Evolutionary conservation across 2,888 invertebrate species (phyloP).

Genomic region (Melipona beecheii): DNA sequence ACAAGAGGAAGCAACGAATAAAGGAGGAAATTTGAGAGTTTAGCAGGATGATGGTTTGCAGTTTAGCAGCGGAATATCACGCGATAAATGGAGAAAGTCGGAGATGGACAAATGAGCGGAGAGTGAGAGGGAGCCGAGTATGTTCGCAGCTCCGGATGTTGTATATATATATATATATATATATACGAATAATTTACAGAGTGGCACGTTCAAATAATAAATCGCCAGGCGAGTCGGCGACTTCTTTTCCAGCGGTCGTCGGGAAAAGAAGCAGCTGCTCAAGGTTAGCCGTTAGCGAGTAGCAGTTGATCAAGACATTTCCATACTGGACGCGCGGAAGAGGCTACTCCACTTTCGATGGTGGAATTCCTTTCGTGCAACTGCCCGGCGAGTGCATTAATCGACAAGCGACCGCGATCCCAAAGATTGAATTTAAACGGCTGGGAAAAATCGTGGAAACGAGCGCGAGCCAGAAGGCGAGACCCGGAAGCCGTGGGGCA

Average conservation of each 20-base stretch:
- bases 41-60: slow-evolving; percentile 31
- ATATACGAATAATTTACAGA: slow-evolving; percentile 44
- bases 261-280: slow-evolving; percentile 31
- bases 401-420: neutral
- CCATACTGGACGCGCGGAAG: neutral
- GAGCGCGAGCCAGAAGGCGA: neutral
- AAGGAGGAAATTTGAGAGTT: slow-evolving; percentile 18
- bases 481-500: neutral
- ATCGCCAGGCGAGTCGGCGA: slow-evolving; percentile 1
- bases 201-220: slow-evolving; percentile 48
- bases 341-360: neutral
- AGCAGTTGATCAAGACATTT: slow-evolving; percentile 35
- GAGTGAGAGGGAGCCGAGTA: slow-evolving; percentile 33
- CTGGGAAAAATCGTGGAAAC: neutral
- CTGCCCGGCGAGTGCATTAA: neutral
- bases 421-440: neutral
- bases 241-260: neutral
- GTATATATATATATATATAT: neutral
- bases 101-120: slow-evolving; percentile 35
- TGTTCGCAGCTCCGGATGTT: neutral
- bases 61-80: slow-evolving; percentile 12
- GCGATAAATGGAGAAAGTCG: slow-evolving; percentile 44
- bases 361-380: neutral
- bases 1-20: neutral
- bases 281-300: slow-evolving; percentile 11